Base-by-base conservation (phyloP, 2,888 invertebrate species). In the Archaeoteleia sp. region DNA sequence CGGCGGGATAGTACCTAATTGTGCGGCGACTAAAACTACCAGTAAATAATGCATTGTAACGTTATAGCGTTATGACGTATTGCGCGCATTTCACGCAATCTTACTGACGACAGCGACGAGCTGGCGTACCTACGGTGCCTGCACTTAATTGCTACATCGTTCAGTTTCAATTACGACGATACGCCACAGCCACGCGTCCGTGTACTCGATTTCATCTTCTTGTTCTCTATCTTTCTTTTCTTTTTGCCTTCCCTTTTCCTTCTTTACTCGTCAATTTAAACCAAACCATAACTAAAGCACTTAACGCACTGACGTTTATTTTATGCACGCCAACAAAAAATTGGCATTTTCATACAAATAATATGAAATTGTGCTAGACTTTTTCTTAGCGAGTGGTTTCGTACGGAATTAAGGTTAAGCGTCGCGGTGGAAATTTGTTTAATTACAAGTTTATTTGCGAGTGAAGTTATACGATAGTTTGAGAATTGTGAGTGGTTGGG, bases 131-230 rank as follows among this genome's bases (percentile, higher is more conserved):
- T 70, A 74, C 69, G 62, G 66, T 69, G 65, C 55, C 57, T 70
- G 73, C 72, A 70, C 71, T 72, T 68, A 69, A 67, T 68, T 70
- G 62, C 71, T 67, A 67, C 54, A 63, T 54, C 68, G 70, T 63
- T 68, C 68, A 68, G 63, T 68, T 63, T 68, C 68, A 68, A 68
- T 68, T 60, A 65, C 60, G 63, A 60, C 60, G 63, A 60, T 65
- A 55, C 55, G 65, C 60, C 32, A 46, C 51, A 65, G 68, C 63
- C 60, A 55, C 68, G 60, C 46, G 60, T 68, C 63, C 51, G 51
- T 63, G 62, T 67, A 51, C 62, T 57, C 61, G 55, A 67, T 67
- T 57, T 62, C 67, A 62, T 57, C 67, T 48, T 63, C 55, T 62
- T 54, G 43, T 40, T 27, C 34, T 53, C 29, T 15, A 17, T 13